Base-by-base conservation (phyloP, 2,113 vertebrate species). In the Chroicocephalus ridibundus region DNA sequence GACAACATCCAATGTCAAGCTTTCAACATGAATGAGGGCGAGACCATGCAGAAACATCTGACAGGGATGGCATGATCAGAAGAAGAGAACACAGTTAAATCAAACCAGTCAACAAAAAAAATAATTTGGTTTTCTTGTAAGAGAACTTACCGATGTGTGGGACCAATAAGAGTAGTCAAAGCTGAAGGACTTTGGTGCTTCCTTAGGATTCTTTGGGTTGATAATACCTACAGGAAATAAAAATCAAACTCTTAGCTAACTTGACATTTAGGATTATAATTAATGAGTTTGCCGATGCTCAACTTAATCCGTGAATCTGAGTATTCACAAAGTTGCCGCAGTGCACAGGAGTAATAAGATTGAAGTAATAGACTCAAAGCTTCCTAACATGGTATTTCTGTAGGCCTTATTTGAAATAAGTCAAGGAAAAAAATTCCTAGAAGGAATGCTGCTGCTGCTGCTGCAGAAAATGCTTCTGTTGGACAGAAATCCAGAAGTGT, bases 131-230 rank as follows among this genome's bases (percentile, higher is more conserved):
- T 72, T 46, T 54, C 49, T 31, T 65, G 29, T 17, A 21, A n/a
- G 78, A 80, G 46, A 68, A 90, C 98, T 99, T 97, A 99, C 99
- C 91, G 99, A 98, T 55, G 99, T 99, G 95, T 99, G 99, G 71
- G 99, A 99, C 99, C 99, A 99, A 21, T 99, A 99, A 20, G 99
- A 99, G 91, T 99, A 99, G 98, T 99, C 99, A 93, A 99, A 99
- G 98, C 99, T 99, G 98, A 99, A 99, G 77, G 98, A 99, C 98
- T 99, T 99, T 93, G 99, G 98, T 94, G 99, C 98, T 98, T 99
- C 99, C 98, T 99, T 99, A 92, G 99, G 99, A 93, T 99, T 99
- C 98, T 99, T 99, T 98, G 99, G 99, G 96, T 99, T 99, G 90
- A 98, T 71, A 98, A 99, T 99, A 98, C 98, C 99, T 99, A 98